Conservation (phyloP, 2,113 vertebrate species). For the Salvelinus alpinus region DNA sequence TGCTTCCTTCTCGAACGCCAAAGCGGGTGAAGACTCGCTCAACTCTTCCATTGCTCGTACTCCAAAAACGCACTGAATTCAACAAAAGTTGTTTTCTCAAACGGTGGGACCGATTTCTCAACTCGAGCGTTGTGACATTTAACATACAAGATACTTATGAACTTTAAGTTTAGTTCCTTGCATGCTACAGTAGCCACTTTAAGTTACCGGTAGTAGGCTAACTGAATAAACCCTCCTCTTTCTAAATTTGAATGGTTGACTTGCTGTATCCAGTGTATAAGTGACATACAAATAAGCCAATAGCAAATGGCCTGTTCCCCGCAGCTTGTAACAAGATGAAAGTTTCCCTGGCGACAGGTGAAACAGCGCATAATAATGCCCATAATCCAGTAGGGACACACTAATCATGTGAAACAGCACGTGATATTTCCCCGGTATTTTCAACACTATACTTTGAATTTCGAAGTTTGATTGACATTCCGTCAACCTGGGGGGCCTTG, state of each 20-base stretch:
- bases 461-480: background rate
- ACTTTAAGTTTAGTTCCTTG: background rate
- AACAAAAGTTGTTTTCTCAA: too few species aligned
- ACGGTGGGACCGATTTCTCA: background rate
- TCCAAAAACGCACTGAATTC: background rate
- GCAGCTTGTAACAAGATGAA: slow-evolving; percentile 37
- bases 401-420: slow-evolving; percentile 22
- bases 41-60: slow-evolving; percentile 57
- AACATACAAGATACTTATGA: background rate
- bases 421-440: slow-evolving; percentile 17
- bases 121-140: background rate
- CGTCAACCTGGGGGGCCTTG: background rate
- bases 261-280: background rate
- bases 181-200: background rate
- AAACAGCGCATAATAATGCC: slow-evolving; percentile 24
- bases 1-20: slow-evolving; percentile 86
- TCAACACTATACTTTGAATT: background rate
- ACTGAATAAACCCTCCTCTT: background rate
- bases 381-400: too few species aligned
- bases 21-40: slow-evolving; percentile 68
- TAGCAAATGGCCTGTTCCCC: slow-evolving; percentile 19
- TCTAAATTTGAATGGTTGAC: background rate
- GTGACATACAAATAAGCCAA: slow-evolving; percentile 46
- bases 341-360: slow-evolving; percentile 69
- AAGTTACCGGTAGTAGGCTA: background rate